Conservation (phyloP, 2,797 vertebrate species). For the Scyliorhinus canicula region DNA sequence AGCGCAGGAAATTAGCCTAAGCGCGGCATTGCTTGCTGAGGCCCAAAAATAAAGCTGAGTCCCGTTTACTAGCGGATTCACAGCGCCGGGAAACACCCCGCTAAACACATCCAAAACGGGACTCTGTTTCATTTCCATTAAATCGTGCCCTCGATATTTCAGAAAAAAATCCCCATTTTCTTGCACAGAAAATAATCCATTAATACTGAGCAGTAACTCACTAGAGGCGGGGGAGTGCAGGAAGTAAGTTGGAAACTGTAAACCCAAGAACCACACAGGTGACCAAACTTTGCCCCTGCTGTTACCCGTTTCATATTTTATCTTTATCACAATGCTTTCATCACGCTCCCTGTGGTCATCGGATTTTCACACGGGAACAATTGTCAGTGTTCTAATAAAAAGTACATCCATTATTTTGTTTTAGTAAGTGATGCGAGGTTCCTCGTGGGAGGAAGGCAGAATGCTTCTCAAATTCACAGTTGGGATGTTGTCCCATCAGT, state of each 20-base stretch:
- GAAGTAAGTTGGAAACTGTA: neutral
- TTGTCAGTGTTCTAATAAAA: neutral
- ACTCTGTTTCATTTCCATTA: too few relatives aligned
- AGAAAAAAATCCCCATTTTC: neutral
- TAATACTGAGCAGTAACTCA: neutral
- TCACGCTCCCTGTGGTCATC: neutral
- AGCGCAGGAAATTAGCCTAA: too few relatives aligned
- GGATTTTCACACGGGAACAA: conserved; percentile 23
- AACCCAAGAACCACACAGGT: neutral
- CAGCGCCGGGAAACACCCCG: too few relatives aligned
- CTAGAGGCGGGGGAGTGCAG: neutral
- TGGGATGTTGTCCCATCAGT: neutral
- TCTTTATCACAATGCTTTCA: neutral
- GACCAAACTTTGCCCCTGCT: neutral
- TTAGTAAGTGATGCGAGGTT: neutral
- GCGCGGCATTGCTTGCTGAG: too few relatives aligned
- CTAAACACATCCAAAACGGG: too few relatives aligned
- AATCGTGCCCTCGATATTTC: too few relatives aligned
- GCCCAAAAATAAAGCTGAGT: too few relatives aligned
- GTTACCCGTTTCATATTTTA: neutral
- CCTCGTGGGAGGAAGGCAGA: neutral
- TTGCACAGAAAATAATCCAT: neutral
- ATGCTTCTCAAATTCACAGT: conserved; percentile 11
- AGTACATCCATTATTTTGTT: neutral
- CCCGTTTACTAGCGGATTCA: too few relatives aligned